These are phyloP conservation scores for Linurgus olivaceus DNA, from an alignment of 2,797 vertebrate genomes.

Conservation along the genomic window DNA sequence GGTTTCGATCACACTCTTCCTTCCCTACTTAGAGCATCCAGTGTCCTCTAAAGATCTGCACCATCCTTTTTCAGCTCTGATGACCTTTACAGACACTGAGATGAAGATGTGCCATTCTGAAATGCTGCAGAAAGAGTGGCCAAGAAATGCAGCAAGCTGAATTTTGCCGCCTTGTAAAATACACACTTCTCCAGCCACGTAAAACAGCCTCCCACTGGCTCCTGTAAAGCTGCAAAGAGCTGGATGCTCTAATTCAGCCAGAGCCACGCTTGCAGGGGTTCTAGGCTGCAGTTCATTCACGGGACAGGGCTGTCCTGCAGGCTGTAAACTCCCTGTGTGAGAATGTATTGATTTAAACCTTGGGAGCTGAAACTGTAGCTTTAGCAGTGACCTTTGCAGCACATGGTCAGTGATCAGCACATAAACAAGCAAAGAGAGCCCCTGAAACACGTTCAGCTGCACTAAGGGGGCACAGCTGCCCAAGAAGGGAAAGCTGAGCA, in stretches of 20 bases:
- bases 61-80: not conserved
- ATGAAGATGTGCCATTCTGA: not conserved
- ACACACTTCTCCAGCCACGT: not conserved
- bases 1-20: not conserved
- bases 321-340: not conserved
- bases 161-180: not conserved
- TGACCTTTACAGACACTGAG: not conserved
- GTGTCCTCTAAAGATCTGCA: not conserved
- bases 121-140: not conserved
- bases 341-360: not conserved
- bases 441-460: not conserved
- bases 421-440: not conserved
- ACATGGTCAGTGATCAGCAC: not conserved
- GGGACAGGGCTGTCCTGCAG: not conserved
- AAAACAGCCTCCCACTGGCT: not conserved
- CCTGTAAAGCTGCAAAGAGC: not conserved
- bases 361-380: not conserved
- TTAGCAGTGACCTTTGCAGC: conserved; percentile 25
- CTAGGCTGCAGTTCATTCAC: not conserved
- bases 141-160: not conserved
- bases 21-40: not conserved
- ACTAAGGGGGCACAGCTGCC: not conserved
- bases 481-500: conserved; percentile 21
- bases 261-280: not conserved
- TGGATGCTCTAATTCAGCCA: not conserved